These are phyloP conservation scores for Melipona beecheii DNA, from an alignment of 2,888 invertebrate genomes.

Conservation along the genomic window DNA sequence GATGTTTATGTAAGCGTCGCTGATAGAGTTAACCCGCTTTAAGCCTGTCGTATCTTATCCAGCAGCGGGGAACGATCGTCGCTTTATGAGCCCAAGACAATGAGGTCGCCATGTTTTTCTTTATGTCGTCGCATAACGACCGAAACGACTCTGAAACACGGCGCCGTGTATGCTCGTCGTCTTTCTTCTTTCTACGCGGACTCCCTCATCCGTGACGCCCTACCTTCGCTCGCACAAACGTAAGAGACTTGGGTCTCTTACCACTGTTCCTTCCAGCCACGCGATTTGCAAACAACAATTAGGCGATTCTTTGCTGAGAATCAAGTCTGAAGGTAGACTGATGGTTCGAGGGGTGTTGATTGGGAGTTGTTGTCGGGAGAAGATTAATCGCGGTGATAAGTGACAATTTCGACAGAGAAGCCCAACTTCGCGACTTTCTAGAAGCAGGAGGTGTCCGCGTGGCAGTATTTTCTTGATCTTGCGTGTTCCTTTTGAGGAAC, in stretches of 20 bases:
- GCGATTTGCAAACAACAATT: conserved; percentile 67
- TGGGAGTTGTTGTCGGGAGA: background rate
- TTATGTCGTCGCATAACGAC: conserved; percentile 78
- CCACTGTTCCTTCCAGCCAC: conserved; percentile 44
- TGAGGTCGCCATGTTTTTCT: conserved; percentile 81
- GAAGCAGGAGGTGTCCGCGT: background rate
- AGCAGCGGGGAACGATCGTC: conserved; percentile 54
- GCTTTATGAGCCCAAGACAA: conserved; percentile 73
- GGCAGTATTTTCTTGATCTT: background rate
- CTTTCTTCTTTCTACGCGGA: conserved; percentile 77
- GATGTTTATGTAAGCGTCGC: conserved; percentile 16
- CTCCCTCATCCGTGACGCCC: conserved; percentile 83
- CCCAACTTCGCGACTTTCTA: background rate
- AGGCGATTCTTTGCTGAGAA: conserved; percentile 39
- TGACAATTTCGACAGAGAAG: background rate
- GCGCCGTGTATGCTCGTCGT: conserved; percentile 75
- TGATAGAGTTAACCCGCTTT: conserved; percentile 57
- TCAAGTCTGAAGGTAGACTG: conserved; percentile 13
- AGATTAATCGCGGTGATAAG: background rate
- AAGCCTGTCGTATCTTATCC: conserved; percentile 73
- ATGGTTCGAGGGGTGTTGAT: background rate
- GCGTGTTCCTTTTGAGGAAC: background rate
- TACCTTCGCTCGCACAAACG: conserved; percentile 80
- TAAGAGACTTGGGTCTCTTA: conserved; percentile 66
- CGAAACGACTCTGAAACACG: conserved; percentile 77